phyloP scores from a whole-genome alignment of 1,140 invertebrate species.

The Reticulitermes speratus region DNA sequence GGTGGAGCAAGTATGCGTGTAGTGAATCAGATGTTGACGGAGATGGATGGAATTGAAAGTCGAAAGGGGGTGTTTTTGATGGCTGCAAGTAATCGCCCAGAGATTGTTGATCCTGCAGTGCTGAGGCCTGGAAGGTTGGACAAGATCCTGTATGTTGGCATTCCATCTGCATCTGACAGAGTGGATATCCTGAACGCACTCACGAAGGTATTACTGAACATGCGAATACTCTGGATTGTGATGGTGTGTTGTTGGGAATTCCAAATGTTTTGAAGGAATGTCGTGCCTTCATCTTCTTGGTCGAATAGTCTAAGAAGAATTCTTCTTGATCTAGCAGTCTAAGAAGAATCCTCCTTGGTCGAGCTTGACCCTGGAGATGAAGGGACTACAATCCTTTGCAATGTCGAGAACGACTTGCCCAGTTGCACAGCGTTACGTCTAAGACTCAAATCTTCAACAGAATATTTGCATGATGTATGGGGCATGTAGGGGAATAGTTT shows the following conservation, averaged over 20 bases:
- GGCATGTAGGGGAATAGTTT: too few relatives aligned
- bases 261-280: background rate
- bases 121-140: constrained; percentile 92
- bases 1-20: constrained; percentile 59
- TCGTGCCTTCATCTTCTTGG: background rate
- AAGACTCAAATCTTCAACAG: too few relatives aligned
- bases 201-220: constrained; percentile 69
- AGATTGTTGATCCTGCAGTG: constrained; percentile 96
- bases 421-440: too few relatives aligned
- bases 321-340: too few relatives aligned
- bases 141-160: constrained; percentile 90
- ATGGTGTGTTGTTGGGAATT: background rate
- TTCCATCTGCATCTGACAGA: constrained; percentile 78
- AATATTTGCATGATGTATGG: too few relatives aligned
- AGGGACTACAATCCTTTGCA: too few relatives aligned
- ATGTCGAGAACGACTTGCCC: too few relatives aligned
- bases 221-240: background rate
- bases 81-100: constrained; percentile 95
- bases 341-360: too few relatives aligned
- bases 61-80: constrained; percentile 90
- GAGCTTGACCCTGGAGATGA: too few relatives aligned
- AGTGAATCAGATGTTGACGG: constrained; percentile 96
- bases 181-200: constrained; percentile 86
- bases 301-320: too few relatives aligned
- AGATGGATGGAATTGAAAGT: constrained; percentile 96